A percentile compares a stretch with the other conserved stretches of the same genome.
Evolutionary conservation across 2,113 vertebrate species (phyloP).

Genomic region (Hymenochirus boettgeri): DNA sequence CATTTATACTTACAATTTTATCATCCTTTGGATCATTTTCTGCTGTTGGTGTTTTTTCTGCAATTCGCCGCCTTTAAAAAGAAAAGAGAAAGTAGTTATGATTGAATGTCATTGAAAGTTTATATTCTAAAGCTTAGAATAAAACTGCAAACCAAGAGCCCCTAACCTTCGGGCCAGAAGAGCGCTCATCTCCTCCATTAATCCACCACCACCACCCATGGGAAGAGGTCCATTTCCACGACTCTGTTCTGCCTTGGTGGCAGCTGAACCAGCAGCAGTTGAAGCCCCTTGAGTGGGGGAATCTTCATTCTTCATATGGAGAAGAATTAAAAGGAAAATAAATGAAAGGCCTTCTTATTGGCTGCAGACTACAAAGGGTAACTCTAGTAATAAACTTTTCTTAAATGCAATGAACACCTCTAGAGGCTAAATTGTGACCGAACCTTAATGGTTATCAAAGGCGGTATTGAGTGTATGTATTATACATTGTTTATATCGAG

Average conservation of each 20-base stretch:
- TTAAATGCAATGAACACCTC: no score
- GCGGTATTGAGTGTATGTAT: no score
- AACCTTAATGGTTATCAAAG: no score
- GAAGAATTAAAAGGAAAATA: constrained; percentile 22
- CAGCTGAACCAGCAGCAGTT: constrained; percentile 36
- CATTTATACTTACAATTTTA: constrained; percentile 71
- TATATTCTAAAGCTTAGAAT: no score
- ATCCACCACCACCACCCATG: constrained; percentile 76
- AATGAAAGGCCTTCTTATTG: no score
- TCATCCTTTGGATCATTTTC: constrained; percentile 86
- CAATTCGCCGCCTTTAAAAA: constrained; percentile 86
- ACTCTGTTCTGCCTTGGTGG: constrained; percentile 75
- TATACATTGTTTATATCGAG: no score
- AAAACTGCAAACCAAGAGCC: background rate
- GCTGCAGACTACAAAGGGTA: no score
- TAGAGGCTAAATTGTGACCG: no score
- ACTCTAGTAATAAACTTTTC: no score
- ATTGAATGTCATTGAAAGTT: no score
- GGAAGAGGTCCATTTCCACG: constrained; percentile 89
- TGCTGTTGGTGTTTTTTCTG: constrained; percentile 89
- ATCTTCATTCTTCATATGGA: constrained; percentile 73
- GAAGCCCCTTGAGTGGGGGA: constrained; percentile 65
- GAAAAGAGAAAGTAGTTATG: background rate
- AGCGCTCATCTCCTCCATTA: constrained; percentile 99
- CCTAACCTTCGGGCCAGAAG: constrained; percentile 91